Conservation (phyloP, 2,888 invertebrate genomes). For the Pasiphila rectangulata region DNA sequence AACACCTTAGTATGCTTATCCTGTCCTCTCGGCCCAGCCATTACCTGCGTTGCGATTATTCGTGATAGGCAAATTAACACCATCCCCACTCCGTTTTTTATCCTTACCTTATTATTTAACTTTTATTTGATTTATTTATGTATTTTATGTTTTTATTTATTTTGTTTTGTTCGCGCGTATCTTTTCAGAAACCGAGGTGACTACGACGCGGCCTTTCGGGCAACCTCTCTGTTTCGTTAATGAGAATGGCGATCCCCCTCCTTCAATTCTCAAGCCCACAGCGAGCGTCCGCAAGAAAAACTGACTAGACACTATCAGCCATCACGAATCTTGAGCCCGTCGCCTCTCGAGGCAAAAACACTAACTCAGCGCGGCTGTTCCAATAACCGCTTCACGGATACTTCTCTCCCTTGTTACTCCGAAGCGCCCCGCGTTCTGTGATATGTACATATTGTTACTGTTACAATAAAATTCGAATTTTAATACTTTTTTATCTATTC, state of each 20-base stretch:
- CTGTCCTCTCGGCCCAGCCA: slow-evolving; percentile 56
- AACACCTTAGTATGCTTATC: slow-evolving; percentile 69
- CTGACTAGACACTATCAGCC: slow-evolving; percentile 54
- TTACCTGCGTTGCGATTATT: slow-evolving; percentile 15
- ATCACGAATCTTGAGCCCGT: slow-evolving; percentile 51
- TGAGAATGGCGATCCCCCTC: slow-evolving; percentile 78
- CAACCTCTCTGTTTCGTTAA: slow-evolving; percentile 88
- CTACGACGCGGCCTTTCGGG: slow-evolving; percentile 86
- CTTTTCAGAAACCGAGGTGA: slow-evolving; percentile 79
- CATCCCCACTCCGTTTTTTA: slow-evolving; percentile 26
- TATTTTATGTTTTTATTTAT: slow-evolving; percentile 58
- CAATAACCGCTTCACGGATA: slow-evolving; percentile 60
- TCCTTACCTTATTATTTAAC: slow-evolving; percentile 33
- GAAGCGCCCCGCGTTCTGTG: slow-evolving; percentile 81
- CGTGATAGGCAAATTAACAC: slow-evolving; percentile 16
- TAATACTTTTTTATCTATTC: slow-evolving; percentile 60
- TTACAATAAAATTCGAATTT: slow-evolving; percentile 74
- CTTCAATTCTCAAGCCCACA: slow-evolving; percentile 76
- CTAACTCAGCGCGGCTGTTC: slow-evolving; percentile 60
- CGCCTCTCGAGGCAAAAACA: slow-evolving; percentile 57
- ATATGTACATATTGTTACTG: slow-evolving; percentile 79
- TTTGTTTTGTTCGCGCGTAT: slow-evolving; percentile 64
- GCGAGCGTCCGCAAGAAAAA: slow-evolving; percentile 79
- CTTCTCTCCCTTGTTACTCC: slow-evolving; percentile 60
- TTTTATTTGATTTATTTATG: slow-evolving; percentile 41